Evolutionary conservation across 2,797 vertebrate species (phyloP).

Genomic region (Neostethus bicornis): DNA sequence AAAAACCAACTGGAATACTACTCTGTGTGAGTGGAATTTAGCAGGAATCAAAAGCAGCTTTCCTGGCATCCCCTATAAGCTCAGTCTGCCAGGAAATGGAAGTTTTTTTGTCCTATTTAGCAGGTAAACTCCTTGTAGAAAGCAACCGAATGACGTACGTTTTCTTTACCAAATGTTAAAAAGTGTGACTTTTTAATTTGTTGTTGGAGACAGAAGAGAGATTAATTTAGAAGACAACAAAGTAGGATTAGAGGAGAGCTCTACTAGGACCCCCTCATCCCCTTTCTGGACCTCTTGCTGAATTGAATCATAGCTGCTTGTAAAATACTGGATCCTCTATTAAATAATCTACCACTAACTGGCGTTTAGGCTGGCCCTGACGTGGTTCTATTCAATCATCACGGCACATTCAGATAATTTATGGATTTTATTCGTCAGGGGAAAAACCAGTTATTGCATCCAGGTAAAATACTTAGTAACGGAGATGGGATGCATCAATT

Average conservation of each 20-base stretch:
- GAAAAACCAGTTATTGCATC: constrained; percentile 61
- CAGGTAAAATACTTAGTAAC: constrained; percentile 51
- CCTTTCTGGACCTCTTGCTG: constrained; percentile 61
- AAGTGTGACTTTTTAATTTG: constrained; percentile 64
- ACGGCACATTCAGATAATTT: constrained; percentile 57
- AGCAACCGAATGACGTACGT: constrained; percentile 80
- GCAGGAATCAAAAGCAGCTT: constrained; percentile 81
- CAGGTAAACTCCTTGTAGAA: constrained; percentile 79
- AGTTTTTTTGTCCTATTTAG: constrained; percentile 70
- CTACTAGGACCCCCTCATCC: constrained; percentile 46
- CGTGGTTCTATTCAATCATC: constrained; percentile 66
- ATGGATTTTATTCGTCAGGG: constrained; percentile 60
- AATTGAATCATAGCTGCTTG: constrained; percentile 67
- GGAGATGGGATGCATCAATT: constrained; percentile 40
- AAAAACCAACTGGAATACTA: constrained; percentile 72
- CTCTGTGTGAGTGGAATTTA: constrained; percentile 78
- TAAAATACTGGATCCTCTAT: constrained; percentile 71
- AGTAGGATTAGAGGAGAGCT: constrained; percentile 61
- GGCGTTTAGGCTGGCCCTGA: constrained; percentile 52
- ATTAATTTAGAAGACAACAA: constrained; percentile 55
- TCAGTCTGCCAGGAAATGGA: constrained; percentile 77
- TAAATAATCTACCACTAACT: constrained; percentile 72
- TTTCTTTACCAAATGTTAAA: constrained; percentile 73
- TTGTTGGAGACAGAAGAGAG: constrained; percentile 72
- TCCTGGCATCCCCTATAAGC: constrained; percentile 71